Conservation (phyloP, 2,113 vertebrate genomes). For the Piprites chloris region DNA sequence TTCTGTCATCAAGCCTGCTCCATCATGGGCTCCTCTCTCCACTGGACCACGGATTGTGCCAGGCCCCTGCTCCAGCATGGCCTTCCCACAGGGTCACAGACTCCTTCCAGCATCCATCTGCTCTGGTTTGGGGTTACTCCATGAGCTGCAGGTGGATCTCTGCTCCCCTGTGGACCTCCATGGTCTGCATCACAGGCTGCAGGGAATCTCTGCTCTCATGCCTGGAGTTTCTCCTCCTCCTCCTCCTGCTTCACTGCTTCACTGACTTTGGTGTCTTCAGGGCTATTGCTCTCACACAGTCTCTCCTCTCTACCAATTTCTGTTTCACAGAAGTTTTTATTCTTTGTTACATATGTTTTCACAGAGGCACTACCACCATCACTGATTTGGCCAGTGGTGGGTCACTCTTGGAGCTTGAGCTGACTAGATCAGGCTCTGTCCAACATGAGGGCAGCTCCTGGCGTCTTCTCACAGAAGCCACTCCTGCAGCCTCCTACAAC, state of each 20-base stretch:
- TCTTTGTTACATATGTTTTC: neutral
- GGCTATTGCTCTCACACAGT: neutral
- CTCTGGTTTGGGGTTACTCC: neutral
- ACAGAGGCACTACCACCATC: neutral
- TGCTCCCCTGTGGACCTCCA: too few species aligned
- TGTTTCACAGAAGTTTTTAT: neutral
- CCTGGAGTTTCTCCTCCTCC: neutral
- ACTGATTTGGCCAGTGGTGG: neutral
- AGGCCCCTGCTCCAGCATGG: neutral
- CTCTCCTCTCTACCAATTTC: neutral
- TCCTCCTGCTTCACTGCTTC: neutral
- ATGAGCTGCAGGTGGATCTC: neutral
- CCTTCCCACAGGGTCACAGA: neutral
- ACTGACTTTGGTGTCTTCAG: neutral
- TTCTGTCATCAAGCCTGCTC: neutral
- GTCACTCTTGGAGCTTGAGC: neutral
- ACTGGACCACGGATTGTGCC: neutral
- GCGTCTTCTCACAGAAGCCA: neutral
- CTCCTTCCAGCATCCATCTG: neutral
- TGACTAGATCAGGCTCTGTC: neutral
- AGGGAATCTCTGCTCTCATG: rapidly evolving
- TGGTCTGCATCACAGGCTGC: rapidly evolving
- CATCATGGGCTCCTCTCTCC: neutral
- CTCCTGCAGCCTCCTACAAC: neutral
- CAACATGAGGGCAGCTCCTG: neutral